Percentiles rank a stretch among this genome's conserved stretches.
These are phyloP conservation scores for Timema cristinae DNA, from an alignment of 2,888 invertebrate genomes.

Conservation along the genomic window DNA sequence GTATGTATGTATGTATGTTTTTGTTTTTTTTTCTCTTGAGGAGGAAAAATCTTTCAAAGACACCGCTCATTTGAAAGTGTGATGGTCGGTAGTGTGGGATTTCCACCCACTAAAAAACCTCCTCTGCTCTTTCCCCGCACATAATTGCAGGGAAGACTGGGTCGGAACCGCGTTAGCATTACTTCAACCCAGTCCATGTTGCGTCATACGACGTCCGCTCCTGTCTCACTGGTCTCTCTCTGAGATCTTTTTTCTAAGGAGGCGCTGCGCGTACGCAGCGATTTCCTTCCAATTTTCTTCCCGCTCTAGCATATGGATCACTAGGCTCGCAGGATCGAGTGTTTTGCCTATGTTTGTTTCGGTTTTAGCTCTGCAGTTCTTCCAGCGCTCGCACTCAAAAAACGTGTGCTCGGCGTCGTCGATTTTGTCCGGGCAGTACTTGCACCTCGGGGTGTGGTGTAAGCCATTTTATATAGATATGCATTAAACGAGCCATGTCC, in stretches of 20 bases:
- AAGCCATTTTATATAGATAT: background rate
- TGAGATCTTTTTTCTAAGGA: no score
- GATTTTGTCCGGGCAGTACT: background rate
- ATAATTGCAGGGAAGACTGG: background rate
- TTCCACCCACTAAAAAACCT: conserved; percentile 5
- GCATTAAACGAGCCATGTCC: background rate
- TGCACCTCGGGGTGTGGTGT: background rate
- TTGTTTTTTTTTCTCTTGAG: background rate
- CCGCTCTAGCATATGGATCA: background rate
- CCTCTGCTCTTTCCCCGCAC: background rate
- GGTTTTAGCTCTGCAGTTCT: background rate
- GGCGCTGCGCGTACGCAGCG: no score
- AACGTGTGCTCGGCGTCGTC: background rate
- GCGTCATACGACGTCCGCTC: no score
- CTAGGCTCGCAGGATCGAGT: background rate
- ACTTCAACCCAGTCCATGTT: background rate
- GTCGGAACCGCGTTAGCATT: background rate
- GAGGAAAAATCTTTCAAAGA: conserved; percentile 9
- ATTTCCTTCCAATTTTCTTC: background rate
- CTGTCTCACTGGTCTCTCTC: no score
- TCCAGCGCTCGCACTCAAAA: background rate
- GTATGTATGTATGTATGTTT: no score
- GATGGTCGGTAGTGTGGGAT: conserved; percentile 4
- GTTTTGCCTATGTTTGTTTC: background rate
- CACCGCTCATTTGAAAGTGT: background rate